Evolutionary conservation across 2,113 vertebrate genomes (phyloP).

Genomic region (Arizona elegans): DNA sequence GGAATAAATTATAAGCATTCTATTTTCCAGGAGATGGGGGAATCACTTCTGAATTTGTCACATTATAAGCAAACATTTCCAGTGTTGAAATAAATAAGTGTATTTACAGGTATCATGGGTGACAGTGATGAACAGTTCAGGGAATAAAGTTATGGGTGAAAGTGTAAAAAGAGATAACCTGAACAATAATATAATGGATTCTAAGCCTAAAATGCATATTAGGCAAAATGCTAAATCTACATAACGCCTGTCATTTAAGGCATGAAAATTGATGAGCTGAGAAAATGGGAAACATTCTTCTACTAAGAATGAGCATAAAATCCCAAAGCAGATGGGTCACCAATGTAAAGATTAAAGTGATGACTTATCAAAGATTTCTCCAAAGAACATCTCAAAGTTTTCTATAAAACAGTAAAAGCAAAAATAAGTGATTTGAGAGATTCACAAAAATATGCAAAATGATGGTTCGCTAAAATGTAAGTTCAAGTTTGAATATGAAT

Average conservation of each 20-base stretch:
- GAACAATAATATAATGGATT: background rate
- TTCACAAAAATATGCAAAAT: background rate
- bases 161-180: background rate
- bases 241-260: conserved; percentile 1
- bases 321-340: conserved; percentile 41
- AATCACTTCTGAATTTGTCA: background rate
- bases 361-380: conserved; percentile 28
- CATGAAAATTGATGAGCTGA: conserved; percentile 40
- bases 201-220: background rate
- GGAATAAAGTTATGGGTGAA: background rate
- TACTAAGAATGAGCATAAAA: background rate
- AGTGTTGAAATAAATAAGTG: background rate
- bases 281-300: conserved; percentile 20
- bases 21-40: background rate
- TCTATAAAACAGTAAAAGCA: conserved; percentile 7
- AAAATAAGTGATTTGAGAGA: background rate
- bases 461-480: background rate
- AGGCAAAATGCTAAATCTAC: conserved; percentile 3
- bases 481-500: background rate
- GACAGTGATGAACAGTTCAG: background rate
- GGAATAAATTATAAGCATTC: background rate
- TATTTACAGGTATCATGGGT: background rate
- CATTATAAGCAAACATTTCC: background rate
- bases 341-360: conserved; percentile 45
- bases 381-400: conserved; percentile 39